Evolutionary conservation across 2,113 vertebrate species (phyloP).

Genomic region (Zosterops hypoxanthus): DNA sequence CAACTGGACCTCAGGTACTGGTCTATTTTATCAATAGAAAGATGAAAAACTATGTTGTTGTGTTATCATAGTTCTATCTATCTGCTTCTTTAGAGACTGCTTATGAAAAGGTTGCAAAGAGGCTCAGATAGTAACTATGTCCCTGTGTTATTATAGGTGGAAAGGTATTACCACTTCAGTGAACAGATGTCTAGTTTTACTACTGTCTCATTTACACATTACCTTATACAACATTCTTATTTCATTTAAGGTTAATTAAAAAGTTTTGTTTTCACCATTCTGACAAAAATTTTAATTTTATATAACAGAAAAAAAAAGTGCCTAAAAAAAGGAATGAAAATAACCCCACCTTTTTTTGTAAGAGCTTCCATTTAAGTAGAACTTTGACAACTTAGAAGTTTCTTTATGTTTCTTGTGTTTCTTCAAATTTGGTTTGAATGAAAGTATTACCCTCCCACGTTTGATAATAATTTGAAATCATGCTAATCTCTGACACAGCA

Average conservation of each 20-base stretch:
- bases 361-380: neutral
- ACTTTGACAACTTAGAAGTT: neutral
- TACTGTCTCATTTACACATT: neutral
- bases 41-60: neutral
- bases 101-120: neutral
- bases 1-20: neutral
- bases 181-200: neutral
- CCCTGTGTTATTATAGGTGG: neutral
- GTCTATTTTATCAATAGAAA: neutral
- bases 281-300: neutral
- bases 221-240: neutral
- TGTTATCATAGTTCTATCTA: neutral
- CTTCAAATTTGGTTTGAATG: constrained; percentile 59
- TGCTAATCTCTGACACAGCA: constrained; percentile 84
- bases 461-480: constrained; percentile 77
- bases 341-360: neutral
- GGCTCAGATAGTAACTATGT: neutral
- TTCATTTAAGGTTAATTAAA: neutral
- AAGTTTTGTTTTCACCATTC: neutral
- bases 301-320: neutral
- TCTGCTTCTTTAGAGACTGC: neutral
- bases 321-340: neutral
- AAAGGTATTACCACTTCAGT: neutral
- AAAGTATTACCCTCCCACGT: neutral
- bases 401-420: constrained; percentile 1